Percentiles rank a stretch among this genome's conserved stretches.
These are phyloP conservation scores for Podarcis muralis DNA, from an alignment of 2,113 vertebrate genomes.

Conservation along the genomic window DNA sequence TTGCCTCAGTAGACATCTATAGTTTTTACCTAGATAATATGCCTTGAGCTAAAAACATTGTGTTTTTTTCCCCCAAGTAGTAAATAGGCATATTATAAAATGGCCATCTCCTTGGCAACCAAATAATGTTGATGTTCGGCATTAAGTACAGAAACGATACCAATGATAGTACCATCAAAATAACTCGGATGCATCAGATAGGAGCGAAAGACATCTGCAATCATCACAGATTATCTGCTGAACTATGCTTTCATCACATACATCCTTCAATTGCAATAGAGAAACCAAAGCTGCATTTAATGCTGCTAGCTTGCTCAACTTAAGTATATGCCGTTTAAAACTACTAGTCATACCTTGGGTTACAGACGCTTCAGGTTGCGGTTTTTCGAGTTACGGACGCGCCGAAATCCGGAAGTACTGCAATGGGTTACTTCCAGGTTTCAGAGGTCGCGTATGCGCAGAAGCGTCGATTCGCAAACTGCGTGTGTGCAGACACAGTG, in stretches of 20 bases:
- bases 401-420: too few species aligned
- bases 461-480: too few species aligned
- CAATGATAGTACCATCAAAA: background rate
- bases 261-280: conserved; percentile 14
- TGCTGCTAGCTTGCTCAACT: background rate
- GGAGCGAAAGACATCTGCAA: conserved; percentile 60
- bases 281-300: conserved; percentile 65
- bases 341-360: too few species aligned
- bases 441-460: too few species aligned
- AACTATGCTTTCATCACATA: conserved; percentile 73
- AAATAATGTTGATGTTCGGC: background rate
- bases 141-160: background rate
- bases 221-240: conserved; percentile 70
- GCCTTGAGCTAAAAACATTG: background rate
- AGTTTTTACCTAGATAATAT: background rate
- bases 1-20: background rate
- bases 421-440: too few species aligned
- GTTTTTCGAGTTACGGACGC: too few species aligned
- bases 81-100: background rate
- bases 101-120: too few species aligned
- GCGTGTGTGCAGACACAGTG: too few species aligned
- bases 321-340: background rate
- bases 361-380: too few species aligned
- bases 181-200: conserved; percentile 65
- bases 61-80: too few species aligned